Evolutionary conservation across 2,888 invertebrate genomes (phyloP), one percentile per base, ranked within the genome.

Genomic region (Limnephilus marmoratus): DNA sequence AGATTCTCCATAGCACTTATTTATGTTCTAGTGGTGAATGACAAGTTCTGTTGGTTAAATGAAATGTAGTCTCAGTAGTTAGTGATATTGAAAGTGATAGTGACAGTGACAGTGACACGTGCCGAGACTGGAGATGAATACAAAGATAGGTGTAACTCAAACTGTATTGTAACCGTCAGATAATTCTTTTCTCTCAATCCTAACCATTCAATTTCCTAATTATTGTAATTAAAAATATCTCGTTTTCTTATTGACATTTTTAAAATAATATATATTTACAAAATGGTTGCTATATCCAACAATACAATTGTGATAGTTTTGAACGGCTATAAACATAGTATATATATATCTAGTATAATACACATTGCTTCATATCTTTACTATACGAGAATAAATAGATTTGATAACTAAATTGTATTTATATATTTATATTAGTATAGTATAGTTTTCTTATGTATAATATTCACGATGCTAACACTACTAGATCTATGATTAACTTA

Each of bases 291-390:
- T 88, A 81, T 81, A 41, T 92, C 86, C 83, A 89, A 90, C 83
- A 91, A 92, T 91, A 93, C 87, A 87, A 81, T 87, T 89, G 45
- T 34, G 81, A 91, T 89, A 88, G 82, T 37, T 37, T 88, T 11
- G 81, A 81, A 87, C 92, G 92, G 91, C 93, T 93, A 93, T 96
- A 96, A 96, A 95, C 95, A 95, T 96, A 96, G 96, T 95, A 45
- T 95, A 91, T 15, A 49, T 68, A 68, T 96, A 94, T 94, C 96
- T 96, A 96, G 95, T 96, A 96, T 96, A 96, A 90, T 93, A 93
- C 93, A 93, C 93, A 93, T 93, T 93, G 93, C 92, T 93, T 92
- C 92, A 91, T 91, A 90, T 91, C 93, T 92, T 92, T 91, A 91
- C 93, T 93, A 92, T 93, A 93, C 93, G 93, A 93, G 93, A 93